Evolutionary conservation across 2,113 vertebrate genomes (phyloP).

Genomic region (Caloenas nicobarica): DNA sequence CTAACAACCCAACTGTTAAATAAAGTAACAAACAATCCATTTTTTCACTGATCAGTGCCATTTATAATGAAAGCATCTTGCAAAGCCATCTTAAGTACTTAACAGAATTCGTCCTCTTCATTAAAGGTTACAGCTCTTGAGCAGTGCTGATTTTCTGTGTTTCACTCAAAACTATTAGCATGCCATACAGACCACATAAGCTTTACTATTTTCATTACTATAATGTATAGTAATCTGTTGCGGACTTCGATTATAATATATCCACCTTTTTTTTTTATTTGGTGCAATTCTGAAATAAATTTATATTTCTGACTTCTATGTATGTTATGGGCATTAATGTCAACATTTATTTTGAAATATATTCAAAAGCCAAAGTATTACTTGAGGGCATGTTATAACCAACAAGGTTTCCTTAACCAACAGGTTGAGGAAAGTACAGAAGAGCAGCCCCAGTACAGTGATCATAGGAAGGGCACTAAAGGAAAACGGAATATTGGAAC

Average conservation of each 20-base stretch:
- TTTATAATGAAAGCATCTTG: background rate
- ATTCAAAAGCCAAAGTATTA: background rate
- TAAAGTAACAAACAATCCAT: rapidly evolving
- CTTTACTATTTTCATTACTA: background rate
- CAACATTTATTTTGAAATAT: background rate
- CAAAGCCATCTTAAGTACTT: background rate
- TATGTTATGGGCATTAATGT: background rate
- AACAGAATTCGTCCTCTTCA: background rate
- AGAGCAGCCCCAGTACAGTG: background rate
- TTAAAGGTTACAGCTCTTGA: background rate
- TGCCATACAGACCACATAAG: background rate
- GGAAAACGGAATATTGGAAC: background rate
- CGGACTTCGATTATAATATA: background rate
- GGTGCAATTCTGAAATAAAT: background rate
- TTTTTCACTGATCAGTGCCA: background rate
- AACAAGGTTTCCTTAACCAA: background rate
- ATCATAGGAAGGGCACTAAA: background rate
- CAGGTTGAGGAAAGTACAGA: background rate
- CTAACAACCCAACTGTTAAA: background rate
- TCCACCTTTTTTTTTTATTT: background rate
- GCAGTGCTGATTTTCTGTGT: background rate
- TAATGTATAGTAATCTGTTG: background rate
- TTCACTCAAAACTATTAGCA: background rate
- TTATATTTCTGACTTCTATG: background rate
- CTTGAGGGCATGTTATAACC: background rate